Base-by-base conservation (phyloP, 2,888 invertebrate genomes). In the Acanthosepion esculentum region DNA sequence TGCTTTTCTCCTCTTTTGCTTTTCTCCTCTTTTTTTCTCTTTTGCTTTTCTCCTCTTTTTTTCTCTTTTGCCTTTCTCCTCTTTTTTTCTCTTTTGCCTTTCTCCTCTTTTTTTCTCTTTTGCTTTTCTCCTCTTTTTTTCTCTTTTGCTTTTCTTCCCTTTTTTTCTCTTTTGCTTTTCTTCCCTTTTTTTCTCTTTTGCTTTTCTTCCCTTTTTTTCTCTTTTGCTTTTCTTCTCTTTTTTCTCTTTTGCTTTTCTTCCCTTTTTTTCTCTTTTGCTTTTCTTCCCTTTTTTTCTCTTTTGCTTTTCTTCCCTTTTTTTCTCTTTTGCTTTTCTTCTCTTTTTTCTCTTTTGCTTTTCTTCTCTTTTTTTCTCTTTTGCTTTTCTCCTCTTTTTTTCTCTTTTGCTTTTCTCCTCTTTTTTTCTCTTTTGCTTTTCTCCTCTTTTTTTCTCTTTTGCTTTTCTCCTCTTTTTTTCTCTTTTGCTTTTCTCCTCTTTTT, bases 381-480 rank as follows among this genome's bases (percentile, higher is more conserved):
- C n/a, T 12, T n/a, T 3, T 12, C n/a, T 29, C 12, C n/a, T 2
- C 1, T n/a, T n/a, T n/a, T 7, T 18, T 10, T n/a, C n/a, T 2
- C 12, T 7, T 10, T 29, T 8, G 0, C 0, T 8, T 6, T 7
- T 29, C 29, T 29, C 10, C 29, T 29, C 29, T 8, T 29, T 64
- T 8, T 64, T 8, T 64, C 29, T 29, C 5, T 29, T 0, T 3
- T 29, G 4, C 5, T 8, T 26, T 26, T 64, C 10, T 29, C 5
- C 1, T 5, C 6, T 29, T 3, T 29, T 29, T n/a, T n/a, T n/a
- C n/a, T n/a, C n/a, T n/a, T n/a, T n/a, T n/a, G n/a, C n/a, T n/a
- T n/a, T n/a, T n/a, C n/a, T n/a, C n/a, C n/a, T n/a, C n/a, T n/a
- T n/a, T n/a, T n/a, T n/a, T n/a, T n/a, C n/a, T n/a, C n/a, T n/a